These are phyloP conservation scores for Lasioglossum villosulum DNA, from an alignment of 2,888 invertebrate species.

Conservation along the genomic window DNA sequence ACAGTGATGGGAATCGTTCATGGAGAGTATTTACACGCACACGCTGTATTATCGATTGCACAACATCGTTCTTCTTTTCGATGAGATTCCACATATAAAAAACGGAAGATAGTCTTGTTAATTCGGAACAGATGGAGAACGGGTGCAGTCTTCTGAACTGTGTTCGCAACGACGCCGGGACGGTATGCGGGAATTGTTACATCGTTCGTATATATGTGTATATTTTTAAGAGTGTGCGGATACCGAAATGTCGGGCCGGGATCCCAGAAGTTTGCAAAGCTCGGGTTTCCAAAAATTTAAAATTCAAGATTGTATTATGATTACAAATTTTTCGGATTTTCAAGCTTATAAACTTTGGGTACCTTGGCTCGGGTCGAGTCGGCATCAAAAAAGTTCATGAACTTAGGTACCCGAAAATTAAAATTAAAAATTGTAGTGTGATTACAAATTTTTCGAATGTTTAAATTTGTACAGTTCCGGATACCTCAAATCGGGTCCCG, in stretches of 20 bases:
- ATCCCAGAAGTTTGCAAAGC: not conserved
- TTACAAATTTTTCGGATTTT: too few species aligned
- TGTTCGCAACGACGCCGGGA: constrained; percentile 53
- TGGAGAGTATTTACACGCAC: constrained; percentile 24
- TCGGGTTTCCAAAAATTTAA: not conserved
- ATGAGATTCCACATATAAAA: constrained; percentile 6
- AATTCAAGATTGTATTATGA: too few species aligned
- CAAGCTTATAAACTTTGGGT: too few species aligned
- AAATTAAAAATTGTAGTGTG: too few species aligned
- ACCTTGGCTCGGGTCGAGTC: too few species aligned
- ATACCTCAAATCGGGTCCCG: too few species aligned
- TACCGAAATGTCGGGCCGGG: not conserved
- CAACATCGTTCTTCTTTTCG: not conserved
- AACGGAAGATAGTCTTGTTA: constrained; percentile 5
- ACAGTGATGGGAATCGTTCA: not conserved
- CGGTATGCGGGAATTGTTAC: constrained; percentile 59
- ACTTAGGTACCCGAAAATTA: too few species aligned
- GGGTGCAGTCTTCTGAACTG: constrained; percentile 23
- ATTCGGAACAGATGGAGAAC: constrained; percentile 34
- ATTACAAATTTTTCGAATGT: too few species aligned
- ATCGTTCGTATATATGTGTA: constrained; percentile 27
- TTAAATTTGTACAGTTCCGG: too few species aligned
- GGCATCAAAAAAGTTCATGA: too few species aligned
- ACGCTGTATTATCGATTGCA: constrained; percentile 8
- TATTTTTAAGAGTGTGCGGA: not conserved